Evolutionary conservation across 1,140 invertebrate species (phyloP).

Genomic region (Lepidurus apus): DNA sequence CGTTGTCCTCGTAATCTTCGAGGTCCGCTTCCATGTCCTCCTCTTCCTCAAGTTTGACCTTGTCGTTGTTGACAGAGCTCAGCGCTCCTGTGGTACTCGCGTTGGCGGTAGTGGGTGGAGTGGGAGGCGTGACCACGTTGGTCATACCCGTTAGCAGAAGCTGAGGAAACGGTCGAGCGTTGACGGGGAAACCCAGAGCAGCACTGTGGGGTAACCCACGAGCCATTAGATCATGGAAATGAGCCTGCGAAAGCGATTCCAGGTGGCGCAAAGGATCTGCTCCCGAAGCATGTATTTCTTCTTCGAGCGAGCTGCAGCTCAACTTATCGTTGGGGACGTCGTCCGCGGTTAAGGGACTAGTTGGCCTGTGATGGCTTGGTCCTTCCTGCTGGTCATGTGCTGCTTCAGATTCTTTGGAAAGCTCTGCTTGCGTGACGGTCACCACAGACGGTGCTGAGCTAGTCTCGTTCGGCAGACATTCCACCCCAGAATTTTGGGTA

Average conservation of each 20-base stretch:
- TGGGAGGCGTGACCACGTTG: not conserved
- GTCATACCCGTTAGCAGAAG: slow-evolving; percentile 42
- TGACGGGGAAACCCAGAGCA: slow-evolving; percentile 44
- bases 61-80: slow-evolving; percentile 13
- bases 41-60: slow-evolving; percentile 23
- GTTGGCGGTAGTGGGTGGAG: not conserved
- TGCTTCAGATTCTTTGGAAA: slow-evolving; percentile 35
- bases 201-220: slow-evolving; percentile 25
- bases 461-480: slow-evolving; percentile 11
- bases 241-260: slow-evolving; percentile 72
- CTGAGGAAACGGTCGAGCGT: slow-evolving; percentile 49
- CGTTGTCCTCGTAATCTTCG: slow-evolving; percentile 37
- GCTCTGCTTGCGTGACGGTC: slow-evolving; percentile 8
- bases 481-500: slow-evolving; percentile 30
- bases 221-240: slow-evolving; percentile 54
- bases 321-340: not conserved
- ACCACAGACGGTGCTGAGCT: not conserved
- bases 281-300: slow-evolving; percentile 30
- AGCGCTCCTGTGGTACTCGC: not conserved
- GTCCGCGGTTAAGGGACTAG: slow-evolving; percentile 12
- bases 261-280: slow-evolving; percentile 68
- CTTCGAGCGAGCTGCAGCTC: not conserved
- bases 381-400: not conserved
- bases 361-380: not conserved
- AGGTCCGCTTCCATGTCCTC: slow-evolving; percentile 34